phyloP scores from a whole-genome alignment of 1,140 invertebrate genomes.

The Magallana angulata region DNA sequence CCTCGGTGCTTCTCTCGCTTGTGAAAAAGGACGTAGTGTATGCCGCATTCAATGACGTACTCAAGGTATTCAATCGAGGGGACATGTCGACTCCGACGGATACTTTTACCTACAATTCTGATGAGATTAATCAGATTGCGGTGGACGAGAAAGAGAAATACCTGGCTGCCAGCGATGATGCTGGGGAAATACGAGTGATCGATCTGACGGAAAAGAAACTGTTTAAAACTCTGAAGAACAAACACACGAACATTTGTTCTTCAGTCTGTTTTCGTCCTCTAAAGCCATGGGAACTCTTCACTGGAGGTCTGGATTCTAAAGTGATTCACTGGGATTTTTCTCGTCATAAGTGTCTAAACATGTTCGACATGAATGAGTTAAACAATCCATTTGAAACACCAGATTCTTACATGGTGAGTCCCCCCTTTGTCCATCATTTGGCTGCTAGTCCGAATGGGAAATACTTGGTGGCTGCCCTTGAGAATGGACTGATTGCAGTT shows the following conservation, averaged over 20 bases:
- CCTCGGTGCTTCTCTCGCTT: conserved; percentile 69
- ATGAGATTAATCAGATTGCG: conserved; percentile 75
- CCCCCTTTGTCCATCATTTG: conserved; percentile 74
- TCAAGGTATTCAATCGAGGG: conserved; percentile 66
- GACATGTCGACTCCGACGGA: conserved; percentile 60
- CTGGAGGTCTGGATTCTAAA: conserved; percentile 74
- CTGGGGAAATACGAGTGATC: conserved; percentile 73
- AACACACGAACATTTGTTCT: conserved; percentile 77
- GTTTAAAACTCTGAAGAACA: conserved; percentile 73
- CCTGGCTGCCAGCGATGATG: conserved; percentile 75
- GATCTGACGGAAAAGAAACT: conserved; percentile 70
- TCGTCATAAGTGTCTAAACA: conserved; percentile 69
- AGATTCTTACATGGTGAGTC: conserved; percentile 73
- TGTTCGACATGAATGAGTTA: conserved; percentile 76
- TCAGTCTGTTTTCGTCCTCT: conserved; percentile 70
- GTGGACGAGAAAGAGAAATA: conserved; percentile 73
- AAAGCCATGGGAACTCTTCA: conserved; percentile 72
- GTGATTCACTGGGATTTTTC: conserved; percentile 77
- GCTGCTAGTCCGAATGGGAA: conserved; percentile 64
- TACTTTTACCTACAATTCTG: conserved; percentile 68
- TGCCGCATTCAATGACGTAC: conserved; percentile 68
- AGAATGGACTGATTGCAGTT: conserved; percentile 73
- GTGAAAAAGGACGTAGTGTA: conserved; percentile 68
- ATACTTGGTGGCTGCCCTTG: conserved; percentile 72
- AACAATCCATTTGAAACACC: conserved; percentile 63